Conservation (phyloP, 2,888 invertebrate species). For the Timema podura region DNA sequence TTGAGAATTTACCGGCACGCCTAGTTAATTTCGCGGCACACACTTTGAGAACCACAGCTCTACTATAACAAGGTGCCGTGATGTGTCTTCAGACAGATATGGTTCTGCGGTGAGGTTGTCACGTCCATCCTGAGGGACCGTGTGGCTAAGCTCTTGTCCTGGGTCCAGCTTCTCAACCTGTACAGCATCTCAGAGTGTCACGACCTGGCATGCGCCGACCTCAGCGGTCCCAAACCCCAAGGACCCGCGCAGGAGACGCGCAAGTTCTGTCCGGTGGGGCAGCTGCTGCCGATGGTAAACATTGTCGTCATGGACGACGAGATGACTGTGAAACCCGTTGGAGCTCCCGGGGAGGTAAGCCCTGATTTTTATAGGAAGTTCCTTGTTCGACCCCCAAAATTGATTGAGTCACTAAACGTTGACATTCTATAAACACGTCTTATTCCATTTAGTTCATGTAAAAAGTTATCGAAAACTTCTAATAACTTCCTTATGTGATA, state of each 20-base stretch:
- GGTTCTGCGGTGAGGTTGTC: constrained; percentile 38
- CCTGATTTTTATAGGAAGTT: too few relatives aligned
- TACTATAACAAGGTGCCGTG: background rate
- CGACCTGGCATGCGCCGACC: constrained; percentile 36
- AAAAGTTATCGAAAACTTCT: too few relatives aligned
- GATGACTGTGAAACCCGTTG: constrained; percentile 32
- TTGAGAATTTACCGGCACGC: background rate
- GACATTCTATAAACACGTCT: too few relatives aligned
- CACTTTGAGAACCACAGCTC: too few relatives aligned
- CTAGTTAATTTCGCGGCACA: background rate
- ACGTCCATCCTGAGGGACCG: constrained; percentile 34
- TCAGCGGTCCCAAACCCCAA: constrained; percentile 1
- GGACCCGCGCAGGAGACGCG: constrained; percentile 25
- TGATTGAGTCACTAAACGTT: too few relatives aligned
- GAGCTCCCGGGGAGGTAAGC: constrained; percentile 36
- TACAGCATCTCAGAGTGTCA: constrained; percentile 38
- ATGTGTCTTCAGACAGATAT: constrained; percentile 33
- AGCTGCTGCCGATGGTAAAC: constrained; percentile 34
- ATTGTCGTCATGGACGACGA: constrained; percentile 35
- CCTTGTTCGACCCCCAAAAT: too few relatives aligned
- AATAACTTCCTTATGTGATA: too few relatives aligned
- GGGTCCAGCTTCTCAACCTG: constrained; percentile 35
- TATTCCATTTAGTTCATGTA: too few relatives aligned
- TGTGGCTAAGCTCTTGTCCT: constrained; percentile 31
- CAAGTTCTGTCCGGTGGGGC: constrained; percentile 36